A percentile compares a stretch with the other conserved stretches of the same genome.
These are phyloP conservation scores for Crossaster papposus DNA, from an alignment of 53 echinoderm and acorn worm species.

Conservation along the genomic window DNA sequence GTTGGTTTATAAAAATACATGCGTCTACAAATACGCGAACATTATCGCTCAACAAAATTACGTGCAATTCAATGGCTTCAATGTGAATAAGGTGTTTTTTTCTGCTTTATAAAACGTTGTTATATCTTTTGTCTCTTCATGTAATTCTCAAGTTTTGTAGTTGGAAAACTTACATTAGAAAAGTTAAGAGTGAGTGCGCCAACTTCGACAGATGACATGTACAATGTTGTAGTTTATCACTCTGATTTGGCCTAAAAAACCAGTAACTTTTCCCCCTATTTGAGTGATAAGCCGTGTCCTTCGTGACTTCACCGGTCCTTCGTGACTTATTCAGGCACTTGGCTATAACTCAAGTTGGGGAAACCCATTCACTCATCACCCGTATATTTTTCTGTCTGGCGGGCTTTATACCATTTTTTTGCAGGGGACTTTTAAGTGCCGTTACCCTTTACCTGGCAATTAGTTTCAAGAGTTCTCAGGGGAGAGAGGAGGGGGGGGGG, in stretches of 20 bases:
- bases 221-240: constrained; percentile 17
- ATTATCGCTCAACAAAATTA: too few relatives aligned
- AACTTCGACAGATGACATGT: background rate
- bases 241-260: constrained; percentile 52
- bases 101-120: too few relatives aligned
- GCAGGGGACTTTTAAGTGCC: constrained; percentile 33
- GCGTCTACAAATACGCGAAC: too few relatives aligned
- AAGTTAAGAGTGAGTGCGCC: too few relatives aligned
- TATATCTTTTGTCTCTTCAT: too few relatives aligned
- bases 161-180: too few relatives aligned
- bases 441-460: constrained; percentile 46
- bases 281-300: background rate
- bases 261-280: constrained; percentile 52
- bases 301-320: background rate
- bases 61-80: too few relatives aligned
- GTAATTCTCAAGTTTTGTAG: too few relatives aligned
- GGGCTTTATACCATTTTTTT: constrained; percentile 38
- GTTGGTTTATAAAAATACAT: too few relatives aligned
- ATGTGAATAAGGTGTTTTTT: too few relatives aligned
- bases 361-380: constrained; percentile 45
- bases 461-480: constrained; percentile 23
- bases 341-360: background rate
- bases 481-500: too few relatives aligned
- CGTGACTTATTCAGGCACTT: background rate
- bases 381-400: constrained; percentile 47